Conservation (phyloP, 2,888 invertebrate genomes). For the Agrochola lota region DNA sequence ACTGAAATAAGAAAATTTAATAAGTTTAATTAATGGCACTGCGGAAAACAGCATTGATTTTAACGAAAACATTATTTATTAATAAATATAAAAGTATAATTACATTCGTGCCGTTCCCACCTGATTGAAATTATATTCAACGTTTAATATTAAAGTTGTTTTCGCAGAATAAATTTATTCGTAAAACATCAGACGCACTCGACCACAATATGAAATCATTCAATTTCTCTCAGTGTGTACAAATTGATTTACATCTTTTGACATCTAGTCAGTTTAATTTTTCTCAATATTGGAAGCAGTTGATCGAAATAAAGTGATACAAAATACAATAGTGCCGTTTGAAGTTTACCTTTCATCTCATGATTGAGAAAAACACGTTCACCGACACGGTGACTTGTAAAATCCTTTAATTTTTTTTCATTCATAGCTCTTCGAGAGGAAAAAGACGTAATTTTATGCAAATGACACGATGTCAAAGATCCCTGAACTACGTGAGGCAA, state of each 20-base stretch:
- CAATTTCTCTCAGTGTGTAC: constrained; percentile 21
- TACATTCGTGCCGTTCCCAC: constrained; percentile 8
- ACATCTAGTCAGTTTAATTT: constrained; percentile 12
- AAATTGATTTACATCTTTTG: constrained; percentile 44
- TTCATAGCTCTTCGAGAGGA: background rate
- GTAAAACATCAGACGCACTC: constrained; percentile 37
- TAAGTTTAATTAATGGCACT: background rate
- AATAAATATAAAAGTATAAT: constrained; percentile 5
- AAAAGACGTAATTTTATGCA: background rate
- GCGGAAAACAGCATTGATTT: background rate
- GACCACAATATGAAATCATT: constrained; percentile 38
- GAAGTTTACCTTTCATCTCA: background rate
- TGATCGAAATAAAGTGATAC: constrained; percentile 12
- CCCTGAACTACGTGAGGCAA: background rate
- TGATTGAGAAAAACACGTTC: background rate
- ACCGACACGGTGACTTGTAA: too few relatives aligned
- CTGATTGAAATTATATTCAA: constrained; percentile 28
- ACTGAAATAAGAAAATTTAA: background rate
- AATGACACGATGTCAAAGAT: background rate
- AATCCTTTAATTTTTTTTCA: background rate
- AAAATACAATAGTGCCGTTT: background rate
- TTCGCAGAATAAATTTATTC: constrained; percentile 32
- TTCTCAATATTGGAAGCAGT: constrained; percentile 1
- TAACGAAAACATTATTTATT: constrained; percentile 17
- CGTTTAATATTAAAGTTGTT: constrained; percentile 12